A percentile compares a stretch with the other conserved stretches of the same genome.
These are phyloP conservation scores for Hirtodrosophila confusa DNA, from an alignment of 2,888 invertebrate genomes.

Conservation along the genomic window DNA sequence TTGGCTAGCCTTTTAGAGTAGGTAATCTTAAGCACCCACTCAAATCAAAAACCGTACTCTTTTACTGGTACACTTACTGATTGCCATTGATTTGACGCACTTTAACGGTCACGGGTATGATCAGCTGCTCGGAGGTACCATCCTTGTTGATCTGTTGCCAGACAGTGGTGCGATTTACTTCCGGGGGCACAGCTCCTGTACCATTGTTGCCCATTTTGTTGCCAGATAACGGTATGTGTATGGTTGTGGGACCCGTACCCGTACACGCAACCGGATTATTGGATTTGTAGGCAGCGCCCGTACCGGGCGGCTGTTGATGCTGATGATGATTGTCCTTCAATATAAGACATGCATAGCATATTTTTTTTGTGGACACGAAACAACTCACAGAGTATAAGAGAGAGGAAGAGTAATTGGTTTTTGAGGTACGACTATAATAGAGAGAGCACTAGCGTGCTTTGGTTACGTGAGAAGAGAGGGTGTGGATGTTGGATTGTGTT, in stretches of 20 bases:
- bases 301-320: constrained; percentile 76
- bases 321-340: constrained; percentile 82
- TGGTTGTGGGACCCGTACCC: constrained; percentile 71
- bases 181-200: constrained; percentile 94
- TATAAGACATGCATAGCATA: constrained; percentile 52
- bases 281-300: constrained; percentile 82
- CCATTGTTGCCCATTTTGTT: constrained; percentile 32
- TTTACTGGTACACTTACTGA: constrained; percentile 79
- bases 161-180: constrained; percentile 95
- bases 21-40: background rate
- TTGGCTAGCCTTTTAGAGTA: constrained; percentile 32
- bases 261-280: constrained; percentile 39
- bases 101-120: constrained; percentile 82
- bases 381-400: constrained; percentile 28
- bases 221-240: constrained; percentile 89
- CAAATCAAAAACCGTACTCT: background rate
- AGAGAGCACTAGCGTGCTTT: constrained; percentile 17
- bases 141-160: constrained; percentile 95
- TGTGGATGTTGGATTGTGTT: background rate
- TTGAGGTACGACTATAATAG: constrained; percentile 11
- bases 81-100: constrained; percentile 83
- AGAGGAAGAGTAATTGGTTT: constrained; percentile 13
- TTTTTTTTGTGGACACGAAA: constrained; percentile 18
- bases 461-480: constrained; percentile 2
- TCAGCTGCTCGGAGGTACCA: constrained; percentile 80